phyloP scores from a whole-genome alignment of 1,140 invertebrate species.

The Rhyacophila brunnea region DNA sequence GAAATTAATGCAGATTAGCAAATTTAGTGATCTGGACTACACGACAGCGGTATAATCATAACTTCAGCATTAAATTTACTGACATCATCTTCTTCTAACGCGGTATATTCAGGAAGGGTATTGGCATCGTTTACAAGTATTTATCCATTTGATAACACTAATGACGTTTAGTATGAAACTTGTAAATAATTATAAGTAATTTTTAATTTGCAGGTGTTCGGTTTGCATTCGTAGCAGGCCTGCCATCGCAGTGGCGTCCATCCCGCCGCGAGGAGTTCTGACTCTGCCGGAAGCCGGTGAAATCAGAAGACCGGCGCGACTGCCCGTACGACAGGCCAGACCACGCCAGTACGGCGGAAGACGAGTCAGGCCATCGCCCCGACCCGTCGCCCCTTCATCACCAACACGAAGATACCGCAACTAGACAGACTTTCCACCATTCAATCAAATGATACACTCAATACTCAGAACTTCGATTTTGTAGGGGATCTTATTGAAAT shows the following conservation, averaged over 20 bases:
- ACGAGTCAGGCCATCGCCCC: conserved; percentile 1
- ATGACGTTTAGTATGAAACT: no score
- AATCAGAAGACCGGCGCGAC: conserved; percentile 10
- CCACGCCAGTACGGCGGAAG: not conserved
- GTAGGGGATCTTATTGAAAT: not conserved
- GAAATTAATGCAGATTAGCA: no score
- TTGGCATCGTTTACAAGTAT: no score
- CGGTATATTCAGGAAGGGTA: no score
- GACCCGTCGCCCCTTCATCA: not conserved
- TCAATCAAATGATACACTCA: not conserved
- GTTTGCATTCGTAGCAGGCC: conserved; percentile 45
- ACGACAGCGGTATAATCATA: no score
- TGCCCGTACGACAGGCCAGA: not conserved
- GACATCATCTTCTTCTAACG: no score
- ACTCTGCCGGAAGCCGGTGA: conserved; percentile 17
- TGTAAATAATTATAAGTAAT: no score
- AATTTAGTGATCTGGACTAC: no score
- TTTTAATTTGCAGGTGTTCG: conserved; percentile 44
- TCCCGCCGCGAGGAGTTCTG: not conserved
- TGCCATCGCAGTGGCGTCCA: not conserved
- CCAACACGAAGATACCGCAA: not conserved
- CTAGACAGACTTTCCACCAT: no score
- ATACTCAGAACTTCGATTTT: not conserved
- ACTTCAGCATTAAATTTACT: no score
- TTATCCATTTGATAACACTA: no score